phyloP scores from a whole-genome alignment of 53 echinoderm and acorn worm genomes.

The Apostichopus leukothele region DNA sequence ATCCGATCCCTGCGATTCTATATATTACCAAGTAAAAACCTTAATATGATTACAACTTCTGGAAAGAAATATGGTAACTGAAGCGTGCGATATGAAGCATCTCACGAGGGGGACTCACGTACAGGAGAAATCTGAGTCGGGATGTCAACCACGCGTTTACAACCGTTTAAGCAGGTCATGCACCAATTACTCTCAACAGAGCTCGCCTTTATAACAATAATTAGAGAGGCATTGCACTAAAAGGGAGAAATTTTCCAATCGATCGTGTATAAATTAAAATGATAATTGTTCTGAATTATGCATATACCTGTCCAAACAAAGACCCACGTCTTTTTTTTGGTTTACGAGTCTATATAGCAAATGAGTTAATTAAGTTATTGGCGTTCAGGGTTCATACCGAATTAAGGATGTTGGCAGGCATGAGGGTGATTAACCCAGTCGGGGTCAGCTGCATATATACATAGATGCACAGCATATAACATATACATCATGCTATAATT shows the following conservation, averaged over 20 bases:
- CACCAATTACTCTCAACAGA: neutral
- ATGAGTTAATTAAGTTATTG: neutral
- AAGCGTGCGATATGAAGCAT: neutral
- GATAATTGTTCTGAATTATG: neutral
- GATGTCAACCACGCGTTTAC: neutral
- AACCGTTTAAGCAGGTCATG: neutral
- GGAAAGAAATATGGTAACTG: neutral
- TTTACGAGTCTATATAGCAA: neutral
- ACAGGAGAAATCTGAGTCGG: neutral
- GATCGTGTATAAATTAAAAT: neutral
- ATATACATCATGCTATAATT: too few relatives aligned
- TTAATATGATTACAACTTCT: neutral
- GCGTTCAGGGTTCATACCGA: too few relatives aligned
- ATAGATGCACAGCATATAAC: too few relatives aligned
- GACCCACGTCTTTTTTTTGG: neutral
- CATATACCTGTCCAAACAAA: neutral
- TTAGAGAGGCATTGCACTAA: neutral
- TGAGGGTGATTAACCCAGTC: too few relatives aligned
- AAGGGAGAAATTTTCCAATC: too few relatives aligned
- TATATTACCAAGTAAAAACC: neutral
- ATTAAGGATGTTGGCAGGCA: too few relatives aligned
- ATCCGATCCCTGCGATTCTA: neutral
- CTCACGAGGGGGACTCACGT: neutral
- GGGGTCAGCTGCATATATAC: too few relatives aligned
- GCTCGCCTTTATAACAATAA: neutral